Conservation (phyloP, 2,888 invertebrate genomes). For the Helleia helle region DNA sequence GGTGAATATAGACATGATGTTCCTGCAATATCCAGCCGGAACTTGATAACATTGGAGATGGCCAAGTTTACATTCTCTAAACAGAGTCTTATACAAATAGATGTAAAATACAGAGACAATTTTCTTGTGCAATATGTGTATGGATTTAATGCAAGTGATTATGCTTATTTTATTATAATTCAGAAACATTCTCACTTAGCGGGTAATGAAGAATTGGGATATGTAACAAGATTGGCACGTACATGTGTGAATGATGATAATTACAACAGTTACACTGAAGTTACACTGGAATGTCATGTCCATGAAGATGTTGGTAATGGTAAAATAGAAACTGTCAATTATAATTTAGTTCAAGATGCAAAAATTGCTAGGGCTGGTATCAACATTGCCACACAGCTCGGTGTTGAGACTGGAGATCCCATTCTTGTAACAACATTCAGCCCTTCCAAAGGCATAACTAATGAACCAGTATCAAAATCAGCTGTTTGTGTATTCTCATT, state of each 20-base stretch:
- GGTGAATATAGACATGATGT: conserved; percentile 94
- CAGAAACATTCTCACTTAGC: conserved; percentile 94
- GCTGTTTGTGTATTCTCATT: conserved; percentile 95
- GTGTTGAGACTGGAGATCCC: conserved; percentile 84
- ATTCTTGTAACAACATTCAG: conserved; percentile 92
- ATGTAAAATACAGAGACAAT: conserved; percentile 94
- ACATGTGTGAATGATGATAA: conserved; percentile 96
- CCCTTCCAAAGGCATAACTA: conserved; percentile 90
- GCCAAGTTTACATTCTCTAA: conserved; percentile 89
- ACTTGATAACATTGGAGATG: conserved; percentile 84
- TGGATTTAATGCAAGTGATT: conserved; percentile 95
- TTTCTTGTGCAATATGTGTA: conserved; percentile 97
- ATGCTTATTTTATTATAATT: conserved; percentile 96
- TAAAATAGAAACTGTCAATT: conserved; percentile 75
- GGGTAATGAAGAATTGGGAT: conserved; percentile 91
- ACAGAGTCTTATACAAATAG: conserved; percentile 89
- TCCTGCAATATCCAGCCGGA: conserved; percentile 92
- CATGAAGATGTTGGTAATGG: conserved; percentile 72
- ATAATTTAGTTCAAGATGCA: conserved; percentile 95
- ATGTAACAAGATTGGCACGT: conserved; percentile 90
- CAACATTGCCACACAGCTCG: conserved; percentile 86
- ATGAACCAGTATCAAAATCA: conserved; percentile 86
- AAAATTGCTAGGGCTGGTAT: conserved; percentile 90
- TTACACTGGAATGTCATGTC: conserved; percentile 90
- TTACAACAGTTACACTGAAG: conserved; percentile 97